Evolutionary conservation across 2,888 invertebrate species (phyloP), one percentile per base, ranked within the genome.

Genomic region (Luperina testacea): DNA sequence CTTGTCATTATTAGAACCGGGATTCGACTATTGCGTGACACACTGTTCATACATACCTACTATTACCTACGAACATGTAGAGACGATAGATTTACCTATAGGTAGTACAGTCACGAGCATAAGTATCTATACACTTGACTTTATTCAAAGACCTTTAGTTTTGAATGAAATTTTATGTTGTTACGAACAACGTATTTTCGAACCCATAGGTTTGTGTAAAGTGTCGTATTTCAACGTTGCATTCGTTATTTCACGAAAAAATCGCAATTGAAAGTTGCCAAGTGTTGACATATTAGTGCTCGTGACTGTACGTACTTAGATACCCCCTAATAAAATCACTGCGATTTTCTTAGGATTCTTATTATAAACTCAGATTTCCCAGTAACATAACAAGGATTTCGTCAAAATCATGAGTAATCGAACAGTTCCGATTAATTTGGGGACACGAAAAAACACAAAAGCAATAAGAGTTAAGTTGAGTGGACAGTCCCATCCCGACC

Each of bases 401-500:
- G 24, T 7, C n/a, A 45, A 59, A 38, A 64, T 45, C 42, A 65
- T n/a, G 27, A 61, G 24, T 51, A 38, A 2, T 45, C 24, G 13
- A 71, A 72, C 1, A 24, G 38, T 32, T 78, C n/a, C 45, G 8
- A 69, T 64, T 78, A 59, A 83, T 75, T 61, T 73, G 71, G 71
- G 77, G 42, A 73, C 65, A 74, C 70, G 20, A 81, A 65, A 80
- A 77, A 72, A 61, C 38, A 77, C 68, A 81, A 72, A 76, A 75
- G 73, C 64, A 38, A n/a, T 59, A 67, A 83, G 78, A 82, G 83
- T 80, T 75, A 82, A 82, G 72, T 77, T 69, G 75, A 84, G 69
- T 82, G 87, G 83, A 80, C 85, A 80, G 87, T 88, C 84, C 85
- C 89, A 88, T 89, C 84, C 88, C 93, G 94, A 93, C 95, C 94